A percentile compares a stretch with the other conserved stretches of the same genome.
phyloP scores from a whole-genome alignment of 2,888 invertebrate species.

The Exocentrus adspersus region DNA sequence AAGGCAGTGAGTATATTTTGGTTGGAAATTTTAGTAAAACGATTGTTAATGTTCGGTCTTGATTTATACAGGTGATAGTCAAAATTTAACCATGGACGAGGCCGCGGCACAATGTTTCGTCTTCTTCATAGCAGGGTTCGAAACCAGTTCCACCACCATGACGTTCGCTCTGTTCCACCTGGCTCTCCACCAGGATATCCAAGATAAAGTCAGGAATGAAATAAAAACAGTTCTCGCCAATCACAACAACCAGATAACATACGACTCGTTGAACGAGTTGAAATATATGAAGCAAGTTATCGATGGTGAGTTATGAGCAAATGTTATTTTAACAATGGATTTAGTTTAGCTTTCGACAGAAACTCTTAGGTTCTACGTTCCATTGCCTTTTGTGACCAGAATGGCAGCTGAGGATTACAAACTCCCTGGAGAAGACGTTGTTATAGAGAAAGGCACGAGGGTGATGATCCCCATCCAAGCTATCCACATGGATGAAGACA shows the following conservation, averaged over 20 bases:
- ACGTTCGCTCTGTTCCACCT: slow-evolving; percentile 45
- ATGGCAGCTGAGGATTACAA: slow-evolving; percentile 44
- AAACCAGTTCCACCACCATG: slow-evolving; percentile 48
- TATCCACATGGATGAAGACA: slow-evolving; percentile 49
- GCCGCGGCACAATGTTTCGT: slow-evolving; percentile 45
- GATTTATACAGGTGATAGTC: slow-evolving; percentile 36
- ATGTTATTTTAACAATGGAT: too few relatives aligned
- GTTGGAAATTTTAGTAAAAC: too few relatives aligned
- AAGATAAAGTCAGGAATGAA: slow-evolving; percentile 42
- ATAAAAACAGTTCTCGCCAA: slow-evolving; percentile 37
- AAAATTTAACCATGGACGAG: slow-evolving; percentile 34
- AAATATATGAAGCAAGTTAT: slow-evolving; percentile 45
- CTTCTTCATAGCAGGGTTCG: slow-evolving; percentile 47
- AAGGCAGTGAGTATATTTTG: too few relatives aligned
- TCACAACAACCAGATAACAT: slow-evolving; percentile 40
- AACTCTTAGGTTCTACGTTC: slow-evolving; percentile 56
- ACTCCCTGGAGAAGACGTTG: slow-evolving; percentile 38
- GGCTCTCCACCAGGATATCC: slow-evolving; percentile 37
- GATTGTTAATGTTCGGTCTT: too few relatives aligned
- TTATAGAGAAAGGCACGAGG: slow-evolving; percentile 48
- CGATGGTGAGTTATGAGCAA: too few relatives aligned
- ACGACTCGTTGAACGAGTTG: slow-evolving; percentile 47
- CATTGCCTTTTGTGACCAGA: slow-evolving; percentile 44
- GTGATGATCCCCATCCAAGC: slow-evolving; percentile 51
- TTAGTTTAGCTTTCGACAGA: slow-evolving; percentile 46